These are phyloP conservation scores for Neomonachus schauinslandi DNA, from an alignment of 2,113 vertebrate genomes.

Conservation along the genomic window DNA sequence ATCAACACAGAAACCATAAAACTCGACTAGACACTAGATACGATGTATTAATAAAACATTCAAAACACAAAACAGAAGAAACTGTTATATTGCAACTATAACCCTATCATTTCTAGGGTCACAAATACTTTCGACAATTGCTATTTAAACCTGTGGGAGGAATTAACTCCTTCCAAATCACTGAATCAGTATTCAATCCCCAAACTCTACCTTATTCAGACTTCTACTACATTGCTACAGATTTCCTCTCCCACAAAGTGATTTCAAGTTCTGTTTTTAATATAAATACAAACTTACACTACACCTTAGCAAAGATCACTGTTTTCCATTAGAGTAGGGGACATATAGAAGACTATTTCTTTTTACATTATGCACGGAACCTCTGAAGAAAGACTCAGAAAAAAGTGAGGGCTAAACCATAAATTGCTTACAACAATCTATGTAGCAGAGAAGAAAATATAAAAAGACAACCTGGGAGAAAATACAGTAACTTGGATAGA, in stretches of 20 bases:
- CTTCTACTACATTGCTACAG: neutral
- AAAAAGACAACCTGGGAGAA: neutral
- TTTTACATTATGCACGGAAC: neutral
- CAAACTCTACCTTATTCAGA: neutral
- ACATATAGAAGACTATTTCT: neutral
- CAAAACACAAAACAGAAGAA: neutral
- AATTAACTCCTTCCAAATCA: neutral
- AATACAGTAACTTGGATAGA: neutral
- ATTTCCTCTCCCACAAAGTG: neutral
- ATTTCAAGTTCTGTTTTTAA: neutral
- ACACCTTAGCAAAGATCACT: neutral
- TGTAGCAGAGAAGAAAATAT: neutral
- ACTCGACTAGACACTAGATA: neutral
- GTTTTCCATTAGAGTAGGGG: neutral
- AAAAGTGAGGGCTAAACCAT: neutral
- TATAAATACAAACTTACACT: neutral
- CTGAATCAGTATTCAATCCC: neutral
- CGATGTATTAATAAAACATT: neutral
- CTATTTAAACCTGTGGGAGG: neutral
- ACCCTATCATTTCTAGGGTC: neutral
- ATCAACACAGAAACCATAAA: neutral
- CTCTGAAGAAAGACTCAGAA: slow-evolving; percentile 19
- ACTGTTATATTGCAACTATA: neutral
- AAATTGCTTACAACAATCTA: neutral
- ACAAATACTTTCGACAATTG: neutral